Evolutionary conservation across 2,113 vertebrate genomes (phyloP), one percentile per base, ranked within the genome.

Genomic region (Diglossa brunneiventris): DNA sequence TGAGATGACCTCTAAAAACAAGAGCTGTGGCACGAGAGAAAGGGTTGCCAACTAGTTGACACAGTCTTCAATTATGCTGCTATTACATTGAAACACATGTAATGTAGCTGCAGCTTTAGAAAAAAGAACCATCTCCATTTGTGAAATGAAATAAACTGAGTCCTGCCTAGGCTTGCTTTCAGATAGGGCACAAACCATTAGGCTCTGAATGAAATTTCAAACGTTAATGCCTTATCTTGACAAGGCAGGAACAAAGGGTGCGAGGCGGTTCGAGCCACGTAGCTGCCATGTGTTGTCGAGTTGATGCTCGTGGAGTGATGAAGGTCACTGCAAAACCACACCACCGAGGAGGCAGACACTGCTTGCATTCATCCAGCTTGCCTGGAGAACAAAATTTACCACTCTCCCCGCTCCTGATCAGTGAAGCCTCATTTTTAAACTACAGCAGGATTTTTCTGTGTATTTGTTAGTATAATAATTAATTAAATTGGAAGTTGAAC

Each of bases 51-150:
- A 83, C 73, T 41, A 79, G 66, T 23, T 95, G 91, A 95, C 84
- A 50, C 1, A 47, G 73, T 80, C 85, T 68, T 92, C 95, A 94
- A 90, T 94, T 94, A 92, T 24, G 76, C 64, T 80, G 92, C 76
- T 95, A 87, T 94, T 91, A 90, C 89, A 94, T 80, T 50, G 69
- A 69, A 83, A 94, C 61, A 80, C 67, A 52, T 33, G 72, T 86
- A 92, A 91, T 16, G 42, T 55, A 94, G 80, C 79, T 86, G 90
- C 13, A 89, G 78, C 76, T 86, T 85, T 24, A 77, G 72, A 70
- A 82, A 86, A 87, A 85, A 75, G 35, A 89, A 91, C 50, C 49
- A 67, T 33, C 58, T 82, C 73, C 30, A 55, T 77, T 91, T 95
- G 69, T 64, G 81, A 90, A 91, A 91, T 26, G 42, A 94, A 90